phyloP scores from a whole-genome alignment of 2,797 vertebrate genomes.

The Lepus oiostolus region DNA sequence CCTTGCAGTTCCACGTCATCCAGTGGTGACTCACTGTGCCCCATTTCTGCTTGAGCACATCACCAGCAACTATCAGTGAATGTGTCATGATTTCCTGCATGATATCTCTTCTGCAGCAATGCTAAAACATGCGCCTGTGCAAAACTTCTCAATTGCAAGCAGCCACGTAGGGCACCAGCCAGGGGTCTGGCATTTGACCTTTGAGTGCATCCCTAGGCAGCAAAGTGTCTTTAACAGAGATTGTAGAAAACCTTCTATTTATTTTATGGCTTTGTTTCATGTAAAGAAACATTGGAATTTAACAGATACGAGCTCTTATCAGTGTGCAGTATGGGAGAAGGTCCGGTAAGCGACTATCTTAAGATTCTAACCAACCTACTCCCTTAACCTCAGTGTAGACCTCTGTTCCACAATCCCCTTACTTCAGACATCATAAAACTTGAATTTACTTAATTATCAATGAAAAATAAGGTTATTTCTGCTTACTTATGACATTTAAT shows the following conservation, averaged over 20 bases:
- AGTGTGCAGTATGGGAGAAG: neutral
- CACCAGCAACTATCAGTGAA: neutral
- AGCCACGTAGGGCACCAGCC: neutral
- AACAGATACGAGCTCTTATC: neutral
- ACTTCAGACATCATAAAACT: conserved; percentile 7
- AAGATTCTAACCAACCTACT: conserved; percentile 11
- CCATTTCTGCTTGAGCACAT: neutral
- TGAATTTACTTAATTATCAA: conserved; percentile 58
- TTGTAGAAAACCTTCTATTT: neutral
- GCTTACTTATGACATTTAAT: conserved; percentile 35
- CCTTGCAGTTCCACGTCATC: neutral
- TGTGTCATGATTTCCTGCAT: neutral
- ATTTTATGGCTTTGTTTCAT: conserved; percentile 26
- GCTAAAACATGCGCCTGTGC: neutral
- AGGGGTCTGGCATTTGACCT: neutral
- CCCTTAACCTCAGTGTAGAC: neutral
- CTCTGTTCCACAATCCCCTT: neutral
- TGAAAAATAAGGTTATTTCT: conserved; percentile 1
- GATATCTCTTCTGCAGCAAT: neutral
- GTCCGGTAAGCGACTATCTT: neutral
- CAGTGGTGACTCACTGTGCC: conserved; percentile 6
- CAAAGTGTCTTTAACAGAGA: neutral
- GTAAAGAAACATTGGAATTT: conserved; percentile 10
- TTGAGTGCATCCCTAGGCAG: neutral
- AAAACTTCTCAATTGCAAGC: neutral